Percentiles rank a stretch among this genome's conserved stretches.
These are phyloP conservation scores for Homarus gammarus DNA, from an alignment of 2,888 invertebrate species.

Conservation along the genomic window DNA sequence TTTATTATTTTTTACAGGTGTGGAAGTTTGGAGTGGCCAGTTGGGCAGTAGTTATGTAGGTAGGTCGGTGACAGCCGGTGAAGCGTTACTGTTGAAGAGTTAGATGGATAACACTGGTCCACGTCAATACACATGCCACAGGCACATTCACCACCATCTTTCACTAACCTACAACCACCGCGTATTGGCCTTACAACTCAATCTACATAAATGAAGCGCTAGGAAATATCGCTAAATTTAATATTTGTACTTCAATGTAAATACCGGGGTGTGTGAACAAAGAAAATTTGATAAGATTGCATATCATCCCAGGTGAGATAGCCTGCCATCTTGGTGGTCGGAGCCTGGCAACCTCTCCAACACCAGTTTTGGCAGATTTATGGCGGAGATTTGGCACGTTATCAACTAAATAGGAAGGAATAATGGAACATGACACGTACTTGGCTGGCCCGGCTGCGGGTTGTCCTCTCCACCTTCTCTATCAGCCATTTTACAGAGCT, in stretches of 20 bases:
- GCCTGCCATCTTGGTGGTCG: constrained; percentile 64
- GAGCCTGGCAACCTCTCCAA: constrained; percentile 28
- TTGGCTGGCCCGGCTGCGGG: constrained; percentile 72
- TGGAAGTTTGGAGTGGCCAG: no score
- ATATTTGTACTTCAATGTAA: not conserved
- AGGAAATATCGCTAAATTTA: not conserved
- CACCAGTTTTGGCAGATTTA: not conserved
- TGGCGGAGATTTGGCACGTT: not conserved
- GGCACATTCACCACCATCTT: constrained; percentile 9
- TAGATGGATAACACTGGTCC: constrained; percentile 36
- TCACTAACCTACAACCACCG: not conserved
- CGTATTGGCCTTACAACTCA: constrained; percentile 17
- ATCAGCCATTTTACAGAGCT: constrained; percentile 65
- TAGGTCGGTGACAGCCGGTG: not conserved
- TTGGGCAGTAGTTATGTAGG: not conserved
- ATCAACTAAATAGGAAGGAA: not conserved
- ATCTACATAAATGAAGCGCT: not conserved
- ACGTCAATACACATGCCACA: constrained; percentile 45
- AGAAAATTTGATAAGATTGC: constrained; percentile 43
- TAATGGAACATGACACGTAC: constrained; percentile 59
- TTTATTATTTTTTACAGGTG: no score
- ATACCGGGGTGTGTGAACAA: not conserved
- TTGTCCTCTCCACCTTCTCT: constrained; percentile 74
- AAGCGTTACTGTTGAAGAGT: not conserved
- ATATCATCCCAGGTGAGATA: constrained; percentile 57